Evolutionary conservation across 2,888 invertebrate species (phyloP), one percentile per base, ranked within the genome.

Genomic region (Cephus pygmeus): DNA sequence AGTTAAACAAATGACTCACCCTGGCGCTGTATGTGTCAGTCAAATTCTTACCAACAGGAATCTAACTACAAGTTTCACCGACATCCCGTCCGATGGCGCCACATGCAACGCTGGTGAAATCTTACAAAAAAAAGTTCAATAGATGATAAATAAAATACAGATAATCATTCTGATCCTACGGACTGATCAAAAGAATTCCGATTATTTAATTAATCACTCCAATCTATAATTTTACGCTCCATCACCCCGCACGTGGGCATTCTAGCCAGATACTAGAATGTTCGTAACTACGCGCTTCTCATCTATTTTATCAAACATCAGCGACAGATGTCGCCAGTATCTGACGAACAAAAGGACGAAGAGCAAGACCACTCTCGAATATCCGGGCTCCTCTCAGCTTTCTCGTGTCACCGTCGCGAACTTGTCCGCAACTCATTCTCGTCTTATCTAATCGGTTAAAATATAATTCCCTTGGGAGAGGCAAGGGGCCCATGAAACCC

Each of bases 391-490:
- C n/a, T 74, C 74, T 35, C 34, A 34, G 74, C 34, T 74, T 74
- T 74, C 74, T 35, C 74, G 35, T 74, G 74, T 74, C 74, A 74
- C 74, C 74, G 74, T 74, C 74, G n/a, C 74, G 35, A 74, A 34
- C 36, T 12, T 74, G 34, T 74, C 74, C 34, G 34, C 35, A 30
- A 34, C 74, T 71, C 71, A 34, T 23, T 34, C 31, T 31, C 36
- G 74, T 34, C 74, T 74, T 74, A 74, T 74, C 74, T 74, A 74
- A 74, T 74, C 74, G 35, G 56, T 56, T 30, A 30, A 35, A 34
- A 74, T 30, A 33, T 35, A 34, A 74, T 35, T 74, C 74, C 15
- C 74, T 30, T 31, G 12, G 12, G 12, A 33, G 71, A n/a, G 12
- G 31, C 33, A 71, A 31, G 12, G 31, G 71, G 4, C 71, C 15